Conservation (phyloP, 2,113 vertebrate genomes). For the Tetraodon nigroviridis region DNA sequence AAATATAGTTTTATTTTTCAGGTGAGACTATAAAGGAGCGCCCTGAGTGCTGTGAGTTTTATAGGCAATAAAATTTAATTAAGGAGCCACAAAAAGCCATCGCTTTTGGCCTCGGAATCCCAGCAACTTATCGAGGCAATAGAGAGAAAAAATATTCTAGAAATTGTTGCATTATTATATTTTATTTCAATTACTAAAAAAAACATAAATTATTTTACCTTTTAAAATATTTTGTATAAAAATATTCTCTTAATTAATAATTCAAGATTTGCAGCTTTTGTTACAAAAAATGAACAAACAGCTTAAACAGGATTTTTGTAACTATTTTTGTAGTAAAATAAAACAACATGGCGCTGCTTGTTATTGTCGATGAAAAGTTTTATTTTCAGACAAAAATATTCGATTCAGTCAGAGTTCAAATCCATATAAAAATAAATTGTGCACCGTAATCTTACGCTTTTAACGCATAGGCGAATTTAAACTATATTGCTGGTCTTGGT, state of each 20-base stretch:
- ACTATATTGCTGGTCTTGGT: conserved; percentile 16
- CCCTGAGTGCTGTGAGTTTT: conserved; percentile 69
- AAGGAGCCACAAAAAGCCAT: conserved; percentile 67
- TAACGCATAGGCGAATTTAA: conserved; percentile 30
- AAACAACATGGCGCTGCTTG: conserved; percentile 43
- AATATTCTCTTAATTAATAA: too few species aligned
- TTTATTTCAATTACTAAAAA: too few species aligned
- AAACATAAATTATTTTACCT: too few species aligned
- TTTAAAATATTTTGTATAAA: too few species aligned
- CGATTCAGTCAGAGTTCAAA: conserved; percentile 76
- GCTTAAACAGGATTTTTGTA: too few species aligned
- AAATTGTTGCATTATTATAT: too few species aligned
- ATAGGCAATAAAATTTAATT: conserved; percentile 76
- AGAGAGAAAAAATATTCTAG: too few species aligned
- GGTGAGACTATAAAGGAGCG: conserved; percentile 55
- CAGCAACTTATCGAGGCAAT: conserved; percentile 32
- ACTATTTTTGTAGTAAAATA: conserved; percentile 2
- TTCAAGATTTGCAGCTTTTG: too few species aligned
- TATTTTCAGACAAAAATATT: conserved; percentile 95
- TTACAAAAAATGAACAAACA: too few species aligned
- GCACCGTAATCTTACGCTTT: conserved; percentile 53
- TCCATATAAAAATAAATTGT: conserved; percentile 85
- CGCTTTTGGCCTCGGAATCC: conserved; percentile 87
- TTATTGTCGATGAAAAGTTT: conserved; percentile 75
- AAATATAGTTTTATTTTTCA: conserved; percentile 24